Base-by-base conservation (phyloP, 2,797 vertebrate genomes). In the Poeciliopsis infans region DNA sequence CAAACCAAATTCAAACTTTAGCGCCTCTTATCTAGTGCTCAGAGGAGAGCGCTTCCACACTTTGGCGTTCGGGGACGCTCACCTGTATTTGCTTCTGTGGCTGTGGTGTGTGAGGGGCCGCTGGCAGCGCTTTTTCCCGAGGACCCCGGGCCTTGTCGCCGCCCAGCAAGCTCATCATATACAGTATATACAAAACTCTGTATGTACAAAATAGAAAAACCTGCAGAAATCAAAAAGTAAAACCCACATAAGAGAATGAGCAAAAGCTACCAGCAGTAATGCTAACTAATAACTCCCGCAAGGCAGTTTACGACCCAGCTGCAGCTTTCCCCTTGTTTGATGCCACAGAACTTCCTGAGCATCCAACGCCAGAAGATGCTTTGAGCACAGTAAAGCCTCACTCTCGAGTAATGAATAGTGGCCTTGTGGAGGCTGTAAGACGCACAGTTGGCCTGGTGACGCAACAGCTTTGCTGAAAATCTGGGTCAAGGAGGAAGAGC, bases 191-290 rank as follows among this genome's bases (percentile, higher is more conserved):
- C 97, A 98, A 98, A 98, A 97, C 96, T 97, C 96, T 85, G 96
- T 98, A 97, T 97, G 97, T 98, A 98, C 97, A 99, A 99, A 98
- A 98, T 97, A 98, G 96, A 99, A 99, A 96, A 99, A 98, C 96
- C 98, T 99, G 96, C 71, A 95, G 95, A 95, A 69, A 77, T 64
- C 89, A 68, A 84, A 31, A 31, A 78, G 57, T 11, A 33, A 69
- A 47, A 66, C 43, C 33, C 33, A 16, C 12, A 75, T 2, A 8
- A 46, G 80, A 46, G 25, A 10, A 75, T 68, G 75, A 89, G 33
- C 75, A 12, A 80, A 51, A 76, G 47, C 2, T 46, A 57, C n/a
- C 0, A 53, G n/a, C 18, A 59, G 13, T 5, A 13, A 12, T 31
- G 33, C 25, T 46, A 72, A 81, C 45, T 28, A 55, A 47, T 57